These are phyloP conservation scores for Alca torda DNA, from an alignment of 2,797 vertebrate species.

Conservation along the genomic window DNA sequence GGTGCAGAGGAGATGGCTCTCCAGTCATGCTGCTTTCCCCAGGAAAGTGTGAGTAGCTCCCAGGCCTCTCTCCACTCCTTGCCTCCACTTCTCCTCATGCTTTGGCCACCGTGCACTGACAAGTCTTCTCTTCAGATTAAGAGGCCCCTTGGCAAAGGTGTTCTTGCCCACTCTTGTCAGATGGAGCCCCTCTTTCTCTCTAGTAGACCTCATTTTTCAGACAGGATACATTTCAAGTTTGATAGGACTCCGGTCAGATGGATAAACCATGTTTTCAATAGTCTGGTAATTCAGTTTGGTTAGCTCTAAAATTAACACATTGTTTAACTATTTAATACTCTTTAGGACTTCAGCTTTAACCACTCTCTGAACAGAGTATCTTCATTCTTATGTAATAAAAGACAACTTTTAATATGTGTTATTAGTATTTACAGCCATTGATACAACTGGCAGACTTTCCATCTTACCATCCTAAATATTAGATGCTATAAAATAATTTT, in stretches of 20 bases:
- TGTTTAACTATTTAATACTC: background rate
- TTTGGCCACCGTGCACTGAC: background rate
- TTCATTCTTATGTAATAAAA: background rate
- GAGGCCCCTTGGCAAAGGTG: background rate
- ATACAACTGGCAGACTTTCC: background rate
- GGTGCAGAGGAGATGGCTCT: background rate
- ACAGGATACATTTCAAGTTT: background rate
- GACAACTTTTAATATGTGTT: background rate
- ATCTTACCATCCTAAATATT: background rate
- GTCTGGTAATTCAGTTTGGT: background rate
- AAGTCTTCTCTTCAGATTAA: background rate
- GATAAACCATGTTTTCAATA: background rate
- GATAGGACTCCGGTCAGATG: background rate
- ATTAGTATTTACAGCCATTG: background rate
- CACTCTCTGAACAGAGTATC: background rate
- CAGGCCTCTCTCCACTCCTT: background rate
- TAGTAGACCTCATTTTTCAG: background rate
- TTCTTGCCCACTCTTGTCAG: background rate
- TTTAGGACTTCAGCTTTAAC: background rate
- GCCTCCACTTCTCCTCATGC: background rate
- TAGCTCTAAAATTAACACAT: background rate
- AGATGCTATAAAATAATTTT: background rate
- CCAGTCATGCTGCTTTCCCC: background rate
- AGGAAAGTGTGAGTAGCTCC: background rate
- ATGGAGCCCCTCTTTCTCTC: background rate